Evolutionary conservation across 92 coral and sea anemone genomes (phyloP).

Genomic region (Paramuricea clavata): DNA sequence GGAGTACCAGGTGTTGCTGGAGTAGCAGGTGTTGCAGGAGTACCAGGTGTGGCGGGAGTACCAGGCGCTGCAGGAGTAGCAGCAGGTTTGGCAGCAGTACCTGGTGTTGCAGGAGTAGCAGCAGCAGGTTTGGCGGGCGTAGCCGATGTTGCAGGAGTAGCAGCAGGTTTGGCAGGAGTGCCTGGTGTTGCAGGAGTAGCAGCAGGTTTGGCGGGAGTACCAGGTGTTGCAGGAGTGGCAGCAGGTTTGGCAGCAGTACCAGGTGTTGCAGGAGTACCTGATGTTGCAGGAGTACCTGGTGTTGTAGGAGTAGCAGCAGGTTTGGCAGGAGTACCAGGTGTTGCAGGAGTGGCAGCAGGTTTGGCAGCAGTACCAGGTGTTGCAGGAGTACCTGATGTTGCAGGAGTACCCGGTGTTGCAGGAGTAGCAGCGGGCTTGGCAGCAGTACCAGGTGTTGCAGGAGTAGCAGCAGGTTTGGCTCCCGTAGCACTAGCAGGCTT

Average conservation of each 20-base stretch:
- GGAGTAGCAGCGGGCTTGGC: neutral
- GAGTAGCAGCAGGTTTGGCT: neutral
- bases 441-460: neutral
- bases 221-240: neutral
- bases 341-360: neutral
- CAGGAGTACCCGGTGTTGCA: neutral
- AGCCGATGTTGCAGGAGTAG: neutral
- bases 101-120: slow-evolving; percentile 6
- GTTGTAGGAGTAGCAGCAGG: neutral
- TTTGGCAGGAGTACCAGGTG: neutral
- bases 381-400: neutral
- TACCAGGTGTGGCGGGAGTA: neutral
- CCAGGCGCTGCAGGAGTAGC: neutral
- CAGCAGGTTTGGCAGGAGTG: neutral
- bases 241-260: neutral
- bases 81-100: neutral
- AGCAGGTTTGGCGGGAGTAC: neutral
- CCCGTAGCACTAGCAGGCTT: neutral
- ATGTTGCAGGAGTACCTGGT: neutral
- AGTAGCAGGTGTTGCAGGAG: too few relatives aligned
- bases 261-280: neutral
- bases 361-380: neutral
- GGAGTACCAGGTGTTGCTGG: neutral
- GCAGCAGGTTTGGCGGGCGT: neutral
- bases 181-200: neutral